These are phyloP conservation scores for Stratiomys singularior DNA, from an alignment of 2,888 invertebrate species.

Conservation along the genomic window DNA sequence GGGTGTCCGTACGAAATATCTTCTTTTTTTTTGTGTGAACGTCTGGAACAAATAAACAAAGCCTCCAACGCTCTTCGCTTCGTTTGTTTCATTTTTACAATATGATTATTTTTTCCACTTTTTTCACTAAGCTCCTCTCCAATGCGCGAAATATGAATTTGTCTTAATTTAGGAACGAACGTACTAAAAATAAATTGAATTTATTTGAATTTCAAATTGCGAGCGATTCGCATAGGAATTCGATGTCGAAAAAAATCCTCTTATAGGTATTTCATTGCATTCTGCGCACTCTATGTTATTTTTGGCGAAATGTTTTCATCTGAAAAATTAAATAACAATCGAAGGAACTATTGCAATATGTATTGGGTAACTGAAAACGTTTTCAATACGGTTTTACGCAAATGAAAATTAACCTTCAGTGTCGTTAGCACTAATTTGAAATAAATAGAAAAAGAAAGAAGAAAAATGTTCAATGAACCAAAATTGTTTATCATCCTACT, in stretches of 20 bases:
- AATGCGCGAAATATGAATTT: background rate
- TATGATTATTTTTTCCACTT: background rate
- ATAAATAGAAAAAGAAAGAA: background rate
- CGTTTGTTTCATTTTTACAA: background rate
- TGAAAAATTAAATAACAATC: background rate
- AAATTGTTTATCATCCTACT: background rate
- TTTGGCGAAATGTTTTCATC: background rate
- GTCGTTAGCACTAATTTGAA: background rate
- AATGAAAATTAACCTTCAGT: background rate
- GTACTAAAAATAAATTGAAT: background rate
- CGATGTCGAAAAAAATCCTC: background rate
- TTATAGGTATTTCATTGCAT: background rate
- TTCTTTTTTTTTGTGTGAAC: background rate
- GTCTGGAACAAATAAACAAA: background rate
- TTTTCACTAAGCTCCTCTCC: background rate
- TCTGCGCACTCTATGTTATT: background rate
- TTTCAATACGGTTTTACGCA: background rate
- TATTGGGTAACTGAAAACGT: background rate
- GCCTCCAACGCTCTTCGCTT: background rate
- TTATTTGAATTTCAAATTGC: constrained; percentile 7
- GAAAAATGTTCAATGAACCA: background rate
- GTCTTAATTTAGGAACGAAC: background rate
- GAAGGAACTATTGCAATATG: background rate
- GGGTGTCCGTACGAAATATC: too few relatives aligned
- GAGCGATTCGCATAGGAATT: background rate